phyloP scores from a whole-genome alignment of 2,113 vertebrate genomes.

The Cavia aperea region DNA sequence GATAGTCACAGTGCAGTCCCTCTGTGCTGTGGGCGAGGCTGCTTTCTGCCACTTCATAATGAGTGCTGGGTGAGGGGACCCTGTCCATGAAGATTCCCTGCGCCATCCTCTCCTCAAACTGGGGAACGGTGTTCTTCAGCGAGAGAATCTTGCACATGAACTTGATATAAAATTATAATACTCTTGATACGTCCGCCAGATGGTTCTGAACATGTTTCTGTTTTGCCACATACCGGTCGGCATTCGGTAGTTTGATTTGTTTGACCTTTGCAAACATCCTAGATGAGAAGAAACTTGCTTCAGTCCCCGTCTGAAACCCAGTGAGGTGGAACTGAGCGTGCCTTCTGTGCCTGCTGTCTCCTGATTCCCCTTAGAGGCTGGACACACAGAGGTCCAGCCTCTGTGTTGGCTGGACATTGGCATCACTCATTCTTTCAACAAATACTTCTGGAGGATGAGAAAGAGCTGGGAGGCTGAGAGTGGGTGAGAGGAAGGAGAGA shows the following conservation, averaged over 20 bases:
- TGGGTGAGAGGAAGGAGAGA: neutral
- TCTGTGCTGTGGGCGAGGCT: neutral
- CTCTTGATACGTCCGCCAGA: neutral
- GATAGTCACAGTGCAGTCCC: neutral
- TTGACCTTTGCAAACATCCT: conserved; percentile 25
- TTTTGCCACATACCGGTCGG: neutral
- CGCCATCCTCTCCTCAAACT: too few species aligned
- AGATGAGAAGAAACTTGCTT: neutral
- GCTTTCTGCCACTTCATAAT: neutral
- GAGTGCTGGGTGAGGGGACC: neutral
- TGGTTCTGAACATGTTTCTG: neutral
- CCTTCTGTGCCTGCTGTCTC: neutral
- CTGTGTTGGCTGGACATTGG: neutral
- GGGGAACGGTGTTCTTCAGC: neutral
- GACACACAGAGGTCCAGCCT: neutral
- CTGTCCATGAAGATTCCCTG: neutral
- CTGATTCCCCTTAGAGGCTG: too few species aligned
- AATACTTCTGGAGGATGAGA: neutral
- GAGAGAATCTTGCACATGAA: neutral
- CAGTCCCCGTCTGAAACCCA: neutral
- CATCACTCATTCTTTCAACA: neutral
- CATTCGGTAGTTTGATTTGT: neutral
- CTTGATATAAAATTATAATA: neutral
- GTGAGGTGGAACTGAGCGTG: neutral
- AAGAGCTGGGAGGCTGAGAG: neutral